Conservation (phyloP, 2,797 vertebrate genomes). For the Hydrocynus forskahlii region DNA sequence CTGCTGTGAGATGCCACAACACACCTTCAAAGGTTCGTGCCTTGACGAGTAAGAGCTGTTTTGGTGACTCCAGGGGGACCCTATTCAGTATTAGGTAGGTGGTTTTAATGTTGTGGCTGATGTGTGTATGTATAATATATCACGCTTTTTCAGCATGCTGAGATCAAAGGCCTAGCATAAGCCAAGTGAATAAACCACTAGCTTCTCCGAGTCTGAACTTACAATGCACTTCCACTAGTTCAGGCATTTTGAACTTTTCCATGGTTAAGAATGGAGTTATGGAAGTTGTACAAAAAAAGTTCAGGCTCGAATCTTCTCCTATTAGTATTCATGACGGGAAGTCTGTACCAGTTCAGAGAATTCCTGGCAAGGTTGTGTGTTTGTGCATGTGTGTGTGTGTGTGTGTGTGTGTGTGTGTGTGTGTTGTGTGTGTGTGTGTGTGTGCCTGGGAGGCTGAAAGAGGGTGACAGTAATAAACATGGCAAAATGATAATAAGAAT, state of each 20-base stretch:
- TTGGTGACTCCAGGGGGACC: too few species aligned
- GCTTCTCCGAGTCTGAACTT: background rate
- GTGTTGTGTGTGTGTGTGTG: background rate
- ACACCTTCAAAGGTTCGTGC: too few species aligned
- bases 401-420: background rate
- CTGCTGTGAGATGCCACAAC: too few species aligned
- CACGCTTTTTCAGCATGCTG: background rate
- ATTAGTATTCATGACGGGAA: constrained; percentile 38
- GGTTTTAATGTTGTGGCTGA: too few species aligned
- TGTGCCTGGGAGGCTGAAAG: constrained; percentile 4
- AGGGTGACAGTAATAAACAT: constrained; percentile 9
- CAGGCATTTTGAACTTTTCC: background rate
- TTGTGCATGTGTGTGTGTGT: background rate
- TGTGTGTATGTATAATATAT: too few species aligned
- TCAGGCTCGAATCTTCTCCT: background rate
- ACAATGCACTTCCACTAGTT: background rate
- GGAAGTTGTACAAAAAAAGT: background rate
- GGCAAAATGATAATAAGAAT: background rate
- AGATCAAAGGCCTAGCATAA: background rate
- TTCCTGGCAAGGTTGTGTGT: constrained; percentile 8
- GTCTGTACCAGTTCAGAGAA: background rate
- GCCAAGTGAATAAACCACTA: too few species aligned
- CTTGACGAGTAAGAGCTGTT: too few species aligned
- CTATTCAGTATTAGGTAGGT: too few species aligned
- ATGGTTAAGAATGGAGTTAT: background rate